A percentile compares a stretch with the other conserved stretches of the same genome.
Conservation (phyloP, 2,797 vertebrate genomes). For the Tapirus indicus region DNA sequence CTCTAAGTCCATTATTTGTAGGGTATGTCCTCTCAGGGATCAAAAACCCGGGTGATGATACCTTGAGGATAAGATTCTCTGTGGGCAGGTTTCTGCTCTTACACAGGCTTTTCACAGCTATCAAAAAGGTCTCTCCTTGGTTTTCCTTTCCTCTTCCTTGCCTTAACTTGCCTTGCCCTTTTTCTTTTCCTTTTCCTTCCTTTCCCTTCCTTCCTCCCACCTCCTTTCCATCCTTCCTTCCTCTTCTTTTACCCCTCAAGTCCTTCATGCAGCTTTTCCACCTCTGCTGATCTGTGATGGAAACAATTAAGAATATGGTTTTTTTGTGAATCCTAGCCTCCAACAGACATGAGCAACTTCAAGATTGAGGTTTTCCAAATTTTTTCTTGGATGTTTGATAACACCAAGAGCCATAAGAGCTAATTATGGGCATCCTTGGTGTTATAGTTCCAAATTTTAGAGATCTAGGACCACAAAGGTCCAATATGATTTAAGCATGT, state of each 20-base stretch:
- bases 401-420: background rate
- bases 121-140: background rate
- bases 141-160: background rate
- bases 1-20: background rate
- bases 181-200: too few relatives aligned
- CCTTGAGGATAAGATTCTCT: background rate
- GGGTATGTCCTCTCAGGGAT: background rate
- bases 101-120: background rate
- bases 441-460: background rate
- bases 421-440: background rate
- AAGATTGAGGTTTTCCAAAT: background rate
- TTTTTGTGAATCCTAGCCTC: background rate
- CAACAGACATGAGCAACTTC: background rate
- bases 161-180: background rate
- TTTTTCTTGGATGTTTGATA: background rate
- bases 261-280: background rate
- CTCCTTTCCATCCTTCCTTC: background rate
- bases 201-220: accelerated
- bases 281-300: background rate
- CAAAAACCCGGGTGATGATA: background rate
- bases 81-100: background rate
- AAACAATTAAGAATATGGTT: background rate
- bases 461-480: background rate
- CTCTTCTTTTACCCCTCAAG: background rate
- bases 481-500: background rate